Evolutionary conservation across 2,797 vertebrate genomes (phyloP).

Genomic region (Sebastes itinus): DNA sequence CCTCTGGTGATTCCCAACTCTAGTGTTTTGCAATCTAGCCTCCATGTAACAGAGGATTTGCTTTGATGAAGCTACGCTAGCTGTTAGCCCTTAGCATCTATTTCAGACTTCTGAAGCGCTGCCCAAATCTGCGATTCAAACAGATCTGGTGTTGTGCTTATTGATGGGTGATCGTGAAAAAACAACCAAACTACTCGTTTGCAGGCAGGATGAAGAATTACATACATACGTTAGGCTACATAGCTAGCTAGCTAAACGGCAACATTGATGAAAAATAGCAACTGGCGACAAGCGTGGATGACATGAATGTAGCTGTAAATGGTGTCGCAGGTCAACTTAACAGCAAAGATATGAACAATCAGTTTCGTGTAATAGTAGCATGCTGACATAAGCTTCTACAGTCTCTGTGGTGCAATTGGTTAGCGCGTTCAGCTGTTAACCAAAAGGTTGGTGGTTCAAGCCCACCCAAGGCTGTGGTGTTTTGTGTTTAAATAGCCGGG

Average conservation of each 20-base stretch:
- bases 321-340: neutral
- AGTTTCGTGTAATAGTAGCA: neutral
- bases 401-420: no score
- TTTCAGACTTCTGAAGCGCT: neutral
- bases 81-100: neutral
- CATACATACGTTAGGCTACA: neutral
- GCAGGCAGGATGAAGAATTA: neutral
- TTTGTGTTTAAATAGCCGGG: neutral
- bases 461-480: neutral
- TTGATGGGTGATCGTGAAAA: no score
- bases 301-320: neutral
- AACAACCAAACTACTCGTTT: neutral
- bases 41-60: no score
- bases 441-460: no score
- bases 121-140: no score
- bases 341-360: neutral
- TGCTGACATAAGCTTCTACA: neutral
- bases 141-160: no score
- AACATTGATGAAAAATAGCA: neutral
- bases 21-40: no score
- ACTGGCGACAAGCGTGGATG: neutral
- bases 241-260: neutral
- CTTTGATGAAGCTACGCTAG: neutral
- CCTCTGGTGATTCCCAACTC: no score
- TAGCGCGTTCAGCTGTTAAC: no score